These are phyloP conservation scores for Diabrotica undecimpunctata DNA, from an alignment of 1,140 invertebrate genomes.

Conservation along the genomic window DNA sequence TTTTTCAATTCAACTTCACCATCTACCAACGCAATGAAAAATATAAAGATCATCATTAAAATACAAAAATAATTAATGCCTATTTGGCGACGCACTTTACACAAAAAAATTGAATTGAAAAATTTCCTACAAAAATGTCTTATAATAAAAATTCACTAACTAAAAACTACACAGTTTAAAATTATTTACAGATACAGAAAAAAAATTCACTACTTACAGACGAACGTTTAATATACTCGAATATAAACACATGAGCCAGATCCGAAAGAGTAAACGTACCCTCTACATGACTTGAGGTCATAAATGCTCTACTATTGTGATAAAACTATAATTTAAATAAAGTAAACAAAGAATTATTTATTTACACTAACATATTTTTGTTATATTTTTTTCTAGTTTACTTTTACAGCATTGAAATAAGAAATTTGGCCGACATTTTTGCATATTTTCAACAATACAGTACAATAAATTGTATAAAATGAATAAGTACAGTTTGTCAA, in stretches of 20 bases:
- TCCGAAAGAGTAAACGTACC: neutral
- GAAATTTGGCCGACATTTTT: too few relatives aligned
- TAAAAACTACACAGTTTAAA: constrained; percentile 17
- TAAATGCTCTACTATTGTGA: too few relatives aligned
- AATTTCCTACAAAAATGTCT: constrained; percentile 12
- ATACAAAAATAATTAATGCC: neutral
- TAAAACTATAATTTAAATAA: too few relatives aligned
- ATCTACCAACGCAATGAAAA: neutral
- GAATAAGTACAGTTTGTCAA: too few relatives aligned
- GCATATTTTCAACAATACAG: too few relatives aligned
- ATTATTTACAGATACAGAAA: constrained; percentile 26
- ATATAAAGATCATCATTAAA: neutral
- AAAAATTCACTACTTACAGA: constrained; percentile 29
- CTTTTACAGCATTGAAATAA: too few relatives aligned
- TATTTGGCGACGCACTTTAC: neutral
- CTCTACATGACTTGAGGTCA: too few relatives aligned
- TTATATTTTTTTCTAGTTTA: too few relatives aligned
- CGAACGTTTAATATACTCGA: constrained; percentile 24
- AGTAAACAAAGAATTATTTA: too few relatives aligned
- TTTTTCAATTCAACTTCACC: constrained; percentile 10
- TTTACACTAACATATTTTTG: too few relatives aligned
- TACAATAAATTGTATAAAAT: too few relatives aligned
- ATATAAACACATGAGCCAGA: constrained; percentile 16
- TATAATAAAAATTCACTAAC: constrained; percentile 29
- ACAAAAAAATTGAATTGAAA: constrained; percentile 6